phyloP scores from a whole-genome alignment of 1,140 invertebrate genomes.

The Stegodyphus dumicola region DNA sequence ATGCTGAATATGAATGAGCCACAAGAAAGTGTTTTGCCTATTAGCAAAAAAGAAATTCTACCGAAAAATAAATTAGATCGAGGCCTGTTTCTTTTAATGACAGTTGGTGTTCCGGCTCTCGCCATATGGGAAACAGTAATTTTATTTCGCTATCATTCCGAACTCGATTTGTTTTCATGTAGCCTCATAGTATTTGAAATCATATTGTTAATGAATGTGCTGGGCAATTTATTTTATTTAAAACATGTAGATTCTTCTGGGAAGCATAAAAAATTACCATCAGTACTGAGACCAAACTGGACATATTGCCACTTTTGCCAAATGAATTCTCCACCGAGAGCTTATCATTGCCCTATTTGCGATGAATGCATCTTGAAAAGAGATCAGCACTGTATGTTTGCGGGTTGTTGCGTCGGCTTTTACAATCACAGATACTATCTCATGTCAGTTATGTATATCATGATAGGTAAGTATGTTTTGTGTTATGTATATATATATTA shows the following conservation, averaged over 20 bases:
- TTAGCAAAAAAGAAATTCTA: slow-evolving; percentile 40
- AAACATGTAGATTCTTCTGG: slow-evolving; percentile 79
- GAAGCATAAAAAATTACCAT: slow-evolving; percentile 68
- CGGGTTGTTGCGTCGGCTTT: slow-evolving; percentile 63
- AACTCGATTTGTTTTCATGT: slow-evolving; percentile 8
- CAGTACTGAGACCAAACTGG: slow-evolving; percentile 62
- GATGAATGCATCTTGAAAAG: slow-evolving; percentile 63
- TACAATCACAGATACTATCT: slow-evolving; percentile 63
- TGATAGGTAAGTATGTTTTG: slow-evolving; percentile 57
- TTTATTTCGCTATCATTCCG: slow-evolving; percentile 19
- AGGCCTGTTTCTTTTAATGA: slow-evolving; percentile 61
- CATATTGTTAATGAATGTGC: slow-evolving; percentile 80
- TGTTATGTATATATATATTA: neutral
- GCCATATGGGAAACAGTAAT: slow-evolving; percentile 46
- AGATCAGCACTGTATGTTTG: slow-evolving; percentile 64
- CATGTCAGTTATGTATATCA: slow-evolving; percentile 60
- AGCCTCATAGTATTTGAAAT: slow-evolving; percentile 76
- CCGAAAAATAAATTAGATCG: slow-evolving; percentile 49
- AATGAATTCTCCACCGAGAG: slow-evolving; percentile 62
- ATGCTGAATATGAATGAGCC: neutral
- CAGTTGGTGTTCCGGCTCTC: slow-evolving; percentile 29
- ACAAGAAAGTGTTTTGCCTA: slow-evolving; percentile 28
- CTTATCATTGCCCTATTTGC: slow-evolving; percentile 63
- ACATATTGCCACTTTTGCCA: slow-evolving; percentile 63
- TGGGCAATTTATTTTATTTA: slow-evolving; percentile 79